A percentile compares a stretch with the other conserved stretches of the same genome.
Evolutionary conservation across 2,113 vertebrate species (phyloP).

Genomic region (Poecile atricapillus): DNA sequence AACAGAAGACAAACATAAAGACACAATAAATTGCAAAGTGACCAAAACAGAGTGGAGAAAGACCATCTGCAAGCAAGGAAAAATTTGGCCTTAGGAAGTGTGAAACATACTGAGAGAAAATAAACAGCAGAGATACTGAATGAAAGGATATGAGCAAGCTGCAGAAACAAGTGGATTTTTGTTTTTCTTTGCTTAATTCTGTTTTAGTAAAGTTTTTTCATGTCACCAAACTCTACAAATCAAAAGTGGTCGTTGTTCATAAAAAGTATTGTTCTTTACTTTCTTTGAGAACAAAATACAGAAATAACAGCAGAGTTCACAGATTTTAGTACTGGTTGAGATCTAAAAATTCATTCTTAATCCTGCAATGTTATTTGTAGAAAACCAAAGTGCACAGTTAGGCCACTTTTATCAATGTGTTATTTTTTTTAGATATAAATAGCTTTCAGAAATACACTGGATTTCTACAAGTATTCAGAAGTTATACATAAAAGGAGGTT

Average conservation of each 20-base stretch:
- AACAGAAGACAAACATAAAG: neutral
- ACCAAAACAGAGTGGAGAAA: neutral
- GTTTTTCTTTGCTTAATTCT: neutral
- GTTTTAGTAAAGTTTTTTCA: neutral
- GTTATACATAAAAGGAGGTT: neutral
- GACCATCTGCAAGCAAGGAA: neutral
- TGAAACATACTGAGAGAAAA: neutral
- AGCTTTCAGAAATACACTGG: neutral
- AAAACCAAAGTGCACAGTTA: neutral
- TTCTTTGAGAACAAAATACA: neutral
- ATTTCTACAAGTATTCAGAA: neutral
- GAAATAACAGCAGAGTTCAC: neutral
- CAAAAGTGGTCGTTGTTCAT: neutral
- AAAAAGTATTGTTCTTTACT: neutral
- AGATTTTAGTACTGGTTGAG: neutral
- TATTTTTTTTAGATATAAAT: neutral
- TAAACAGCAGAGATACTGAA: neutral
- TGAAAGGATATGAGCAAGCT: neutral
- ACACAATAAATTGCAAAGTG: neutral
- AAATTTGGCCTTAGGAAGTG: neutral
- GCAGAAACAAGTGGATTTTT: neutral
- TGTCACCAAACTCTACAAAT: neutral
- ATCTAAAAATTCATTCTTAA: neutral
- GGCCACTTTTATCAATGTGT: neutral
- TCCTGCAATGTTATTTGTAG: neutral